Evolutionary conservation across 2,113 vertebrate genomes (phyloP).

Genomic region (Scatophagus argus): DNA sequence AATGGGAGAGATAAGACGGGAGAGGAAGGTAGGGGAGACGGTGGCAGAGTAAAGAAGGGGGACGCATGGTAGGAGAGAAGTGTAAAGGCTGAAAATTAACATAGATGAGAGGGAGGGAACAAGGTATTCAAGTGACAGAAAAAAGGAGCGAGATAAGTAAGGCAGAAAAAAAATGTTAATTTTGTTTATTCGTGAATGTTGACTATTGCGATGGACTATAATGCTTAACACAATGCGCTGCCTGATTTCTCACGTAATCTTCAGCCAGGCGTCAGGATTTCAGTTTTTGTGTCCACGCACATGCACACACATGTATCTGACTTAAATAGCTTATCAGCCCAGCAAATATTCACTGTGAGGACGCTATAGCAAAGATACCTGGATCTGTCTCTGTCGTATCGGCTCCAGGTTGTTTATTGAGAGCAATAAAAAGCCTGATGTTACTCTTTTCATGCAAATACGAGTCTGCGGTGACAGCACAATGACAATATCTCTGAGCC

Average conservation of each 20-base stretch:
- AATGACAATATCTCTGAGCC: constrained; percentile 61
- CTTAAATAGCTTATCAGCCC: constrained; percentile 56
- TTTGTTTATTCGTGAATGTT: constrained; percentile 25
- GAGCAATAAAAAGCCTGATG: constrained; percentile 65
- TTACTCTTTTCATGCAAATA: constrained; percentile 63
- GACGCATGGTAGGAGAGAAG: constrained; percentile 5
- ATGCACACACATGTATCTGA: constrained; percentile 1
- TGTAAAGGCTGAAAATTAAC: neutral
- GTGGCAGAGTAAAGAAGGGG: neutral
- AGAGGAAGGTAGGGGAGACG: neutral
- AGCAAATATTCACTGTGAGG: constrained; percentile 43
- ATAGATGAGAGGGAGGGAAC: neutral
- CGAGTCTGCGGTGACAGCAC: constrained; percentile 50
- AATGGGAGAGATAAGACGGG: constrained; percentile 38
- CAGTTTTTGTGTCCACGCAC: constrained; percentile 7
- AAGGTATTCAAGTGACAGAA: constrained; percentile 1
- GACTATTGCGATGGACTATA: constrained; percentile 6
- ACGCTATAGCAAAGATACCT: constrained; percentile 36
- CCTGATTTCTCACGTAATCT: constrained; percentile 55
- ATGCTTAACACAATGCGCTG: constrained; percentile 28
- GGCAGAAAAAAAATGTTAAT: constrained; percentile 12
- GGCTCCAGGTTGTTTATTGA: constrained; percentile 57
- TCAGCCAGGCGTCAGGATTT: constrained; percentile 42
- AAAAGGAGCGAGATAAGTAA: constrained; percentile 4
- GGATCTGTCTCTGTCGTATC: constrained; percentile 47